Conservation (phyloP, 2,797 vertebrate genomes). For the Phalanger gymnotis region DNA sequence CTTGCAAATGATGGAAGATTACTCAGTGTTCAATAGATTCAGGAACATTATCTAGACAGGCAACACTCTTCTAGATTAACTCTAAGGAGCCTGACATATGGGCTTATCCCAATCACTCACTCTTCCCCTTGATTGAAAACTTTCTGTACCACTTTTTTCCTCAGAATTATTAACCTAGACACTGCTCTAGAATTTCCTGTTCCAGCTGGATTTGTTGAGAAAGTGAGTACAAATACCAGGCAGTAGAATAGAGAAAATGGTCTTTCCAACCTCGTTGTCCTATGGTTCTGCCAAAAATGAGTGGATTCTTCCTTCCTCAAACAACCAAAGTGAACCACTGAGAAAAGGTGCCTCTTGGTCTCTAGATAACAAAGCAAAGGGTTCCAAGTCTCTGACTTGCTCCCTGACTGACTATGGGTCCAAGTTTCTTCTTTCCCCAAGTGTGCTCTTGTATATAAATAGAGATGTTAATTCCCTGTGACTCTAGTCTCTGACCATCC, state of each 20-base stretch:
- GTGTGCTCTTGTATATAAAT: constrained; percentile 31
- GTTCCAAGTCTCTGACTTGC: not conserved
- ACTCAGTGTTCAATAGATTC: not conserved
- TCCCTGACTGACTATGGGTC: constrained; percentile 26
- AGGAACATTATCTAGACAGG: not conserved
- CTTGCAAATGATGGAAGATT: not conserved
- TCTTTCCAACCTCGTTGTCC: not conserved
- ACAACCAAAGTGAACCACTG: not conserved
- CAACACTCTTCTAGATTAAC: not conserved
- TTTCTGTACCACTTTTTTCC: not conserved
- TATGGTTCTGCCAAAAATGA: not conserved
- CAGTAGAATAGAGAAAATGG: not conserved
- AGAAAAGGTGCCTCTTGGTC: not conserved
- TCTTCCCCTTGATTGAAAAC: not conserved
- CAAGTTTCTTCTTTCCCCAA: constrained; percentile 18
- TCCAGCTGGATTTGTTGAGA: not conserved
- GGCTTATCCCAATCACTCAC: not conserved
- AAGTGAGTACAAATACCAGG: not conserved
- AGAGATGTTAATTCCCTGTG: constrained; percentile 22
- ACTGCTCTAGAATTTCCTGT: not conserved
- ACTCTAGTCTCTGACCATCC: not conserved
- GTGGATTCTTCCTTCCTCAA: not conserved
- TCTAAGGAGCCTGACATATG: not conserved
- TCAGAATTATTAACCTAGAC: not conserved
- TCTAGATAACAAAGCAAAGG: not conserved